phyloP scores from a whole-genome alignment of 2,888 invertebrate genomes.

The Achlya flavicornis region DNA sequence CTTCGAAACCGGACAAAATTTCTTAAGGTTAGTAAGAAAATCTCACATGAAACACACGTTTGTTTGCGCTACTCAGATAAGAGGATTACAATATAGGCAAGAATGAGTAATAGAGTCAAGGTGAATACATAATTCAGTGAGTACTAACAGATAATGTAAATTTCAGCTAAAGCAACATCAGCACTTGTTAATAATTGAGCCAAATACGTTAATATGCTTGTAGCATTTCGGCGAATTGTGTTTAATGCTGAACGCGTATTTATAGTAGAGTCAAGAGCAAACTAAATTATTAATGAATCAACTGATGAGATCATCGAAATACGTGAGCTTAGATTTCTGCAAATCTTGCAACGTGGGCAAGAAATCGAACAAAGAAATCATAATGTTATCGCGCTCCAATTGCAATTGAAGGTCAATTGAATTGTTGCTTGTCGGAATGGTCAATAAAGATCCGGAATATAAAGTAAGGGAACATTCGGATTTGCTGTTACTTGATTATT shows the following conservation, averaged over 20 bases:
- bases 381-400: slow-evolving; percentile 44
- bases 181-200: slow-evolving; percentile 28
- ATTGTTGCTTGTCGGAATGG: slow-evolving; percentile 48
- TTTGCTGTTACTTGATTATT: slow-evolving; percentile 70
- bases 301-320: slow-evolving; percentile 34
- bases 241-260: slow-evolving; percentile 7
- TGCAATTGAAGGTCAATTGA: slow-evolving; percentile 61
- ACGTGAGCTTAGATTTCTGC: slow-evolving; percentile 13
- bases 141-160: slow-evolving; percentile 35
- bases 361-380: not conserved
- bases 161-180: slow-evolving; percentile 31
- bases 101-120: slow-evolving; percentile 50
- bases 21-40: slow-evolving; percentile 54
- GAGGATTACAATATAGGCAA: slow-evolving; percentile 20
- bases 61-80: slow-evolving; percentile 28
- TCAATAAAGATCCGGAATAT: slow-evolving; percentile 60
- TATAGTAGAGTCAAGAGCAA: slow-evolving; percentile 31
- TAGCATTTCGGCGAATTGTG: slow-evolving; percentile 20
- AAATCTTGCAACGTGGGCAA: not conserved
- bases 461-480: slow-evolving; percentile 61
- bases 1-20: slow-evolving; percentile 48
- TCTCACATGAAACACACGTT: slow-evolving; percentile 23
- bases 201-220: slow-evolving; percentile 30
- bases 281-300: slow-evolving; percentile 36
- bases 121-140: slow-evolving; percentile 28